Evolutionary conservation across 2,888 invertebrate species (phyloP).

Genomic region (Cybosia mesomella): DNA sequence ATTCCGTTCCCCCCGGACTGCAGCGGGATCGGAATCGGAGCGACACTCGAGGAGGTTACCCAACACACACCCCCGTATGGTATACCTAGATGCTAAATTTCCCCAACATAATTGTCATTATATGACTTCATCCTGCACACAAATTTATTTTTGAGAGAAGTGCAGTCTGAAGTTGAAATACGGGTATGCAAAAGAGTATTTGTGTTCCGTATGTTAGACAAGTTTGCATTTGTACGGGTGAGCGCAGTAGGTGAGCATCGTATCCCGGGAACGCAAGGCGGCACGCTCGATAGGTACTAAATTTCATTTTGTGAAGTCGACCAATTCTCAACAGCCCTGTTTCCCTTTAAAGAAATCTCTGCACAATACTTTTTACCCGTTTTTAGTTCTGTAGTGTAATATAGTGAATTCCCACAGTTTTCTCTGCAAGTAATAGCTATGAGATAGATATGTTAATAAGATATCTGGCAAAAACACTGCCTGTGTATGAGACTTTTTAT

Average conservation of each 20-base stretch:
- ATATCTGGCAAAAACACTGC: too few species aligned
- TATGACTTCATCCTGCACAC: not conserved
- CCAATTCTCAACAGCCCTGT: constrained; percentile 61
- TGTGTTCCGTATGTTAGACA: constrained; percentile 11
- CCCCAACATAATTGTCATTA: not conserved
- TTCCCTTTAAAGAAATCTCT: constrained; percentile 56
- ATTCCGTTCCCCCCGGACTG: too few species aligned
- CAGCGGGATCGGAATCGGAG: too few species aligned
- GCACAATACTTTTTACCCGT: constrained; percentile 30
- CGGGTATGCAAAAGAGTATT: constrained; percentile 18
- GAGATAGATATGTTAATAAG: not conserved
- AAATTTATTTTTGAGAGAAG: not conserved
- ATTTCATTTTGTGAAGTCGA: constrained; percentile 69
- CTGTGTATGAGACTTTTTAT: not conserved
- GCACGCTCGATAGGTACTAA: constrained; percentile 61
- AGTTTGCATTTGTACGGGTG: constrained; percentile 11
- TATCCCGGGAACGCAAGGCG: constrained; percentile 33
- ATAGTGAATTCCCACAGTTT: constrained; percentile 18
- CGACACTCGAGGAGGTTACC: too few species aligned
- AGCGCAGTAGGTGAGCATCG: constrained; percentile 25
- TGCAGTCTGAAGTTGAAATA: constrained; percentile 6
- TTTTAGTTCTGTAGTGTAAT: constrained; percentile 24
- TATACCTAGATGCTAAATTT: not conserved
- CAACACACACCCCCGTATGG: too few species aligned
- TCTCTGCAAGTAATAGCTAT: not conserved